Evolutionary conservation across 2,113 vertebrate genomes (phyloP), one percentile per base, ranked within the genome.

Genomic region (Lanius collurio): DNA sequence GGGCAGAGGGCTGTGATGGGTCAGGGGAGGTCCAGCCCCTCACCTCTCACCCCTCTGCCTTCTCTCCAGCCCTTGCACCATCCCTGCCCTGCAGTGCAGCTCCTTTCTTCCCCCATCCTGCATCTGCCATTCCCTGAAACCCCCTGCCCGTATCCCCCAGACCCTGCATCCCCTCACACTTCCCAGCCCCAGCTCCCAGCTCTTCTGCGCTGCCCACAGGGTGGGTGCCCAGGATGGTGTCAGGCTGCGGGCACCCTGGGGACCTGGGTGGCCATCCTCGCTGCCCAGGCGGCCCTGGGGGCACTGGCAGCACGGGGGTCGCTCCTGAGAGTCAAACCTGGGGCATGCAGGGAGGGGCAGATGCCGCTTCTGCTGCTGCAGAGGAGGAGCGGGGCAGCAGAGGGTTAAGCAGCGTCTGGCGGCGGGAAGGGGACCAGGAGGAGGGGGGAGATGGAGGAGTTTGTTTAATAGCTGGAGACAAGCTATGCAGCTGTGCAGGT

Each of bases 401-500:
- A 96, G 95, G 93, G 95, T 96, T 95, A 96, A 95, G 83, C 73
- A 41, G 71, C 28, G 57, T 57, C 89, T 95, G 94, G 80, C 90
- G 84, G 88, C 42, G 55, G 80, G 91, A 90, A 83, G 80, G 76
- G 91, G 89, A 85, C 27, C 1, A 20, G 56, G 73, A 42, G 79
- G 93, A 83, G 86, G 57, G 78, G 91, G 55, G 75, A 82, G 89
- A 47, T 18, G 87, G 88, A 91, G 89, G 79, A 76, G 95, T 95
- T 96, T 95, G 91, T 94, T 96, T 96, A 96, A 95, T 95, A 91
- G 93, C 89, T 94, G 87, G 87, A 96, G 94, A 96, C 89, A 86
- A 95, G 95, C 77, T 95, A 95, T 95, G 94, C 96, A 92, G 94
- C 93, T 94, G 94, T 96, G 91, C 86, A 94, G 96, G 91, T 96